Base-by-base conservation (phyloP, 2,888 invertebrate species). In the Diarsia mendica region DNA sequence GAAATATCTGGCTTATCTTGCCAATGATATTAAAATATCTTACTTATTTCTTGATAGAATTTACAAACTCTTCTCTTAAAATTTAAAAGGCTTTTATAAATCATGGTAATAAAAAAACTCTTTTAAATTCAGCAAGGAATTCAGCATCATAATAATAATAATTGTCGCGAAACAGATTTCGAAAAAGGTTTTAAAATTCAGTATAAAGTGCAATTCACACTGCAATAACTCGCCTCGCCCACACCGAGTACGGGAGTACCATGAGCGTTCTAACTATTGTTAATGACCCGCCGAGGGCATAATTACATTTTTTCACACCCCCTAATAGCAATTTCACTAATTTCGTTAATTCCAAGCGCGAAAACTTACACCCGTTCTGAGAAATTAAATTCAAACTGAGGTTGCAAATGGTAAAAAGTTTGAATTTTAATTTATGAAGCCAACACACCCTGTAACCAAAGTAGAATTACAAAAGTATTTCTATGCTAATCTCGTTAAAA, bases 241-340 rank as follows among this genome's bases (percentile, higher is more conserved):
- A 84, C 86, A 77, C 80, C 76, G 82, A 87, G 88, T 85, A 76
- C 81, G 80, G 72, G 82, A 87, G 88, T 85, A 79, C 81, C 83
- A 88, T 75, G 83, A 89, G 85, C 88, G 66, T 83, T 89, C 90
- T 94, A 94, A 95, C 95, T 95, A 94, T 95, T 93, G 95, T 95
- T 96, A 96, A 96, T 94, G 96, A 94, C 95, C 90, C 92, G 88
- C 89, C 92, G 91, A 95, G 96, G 92, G 94, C 89, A 91, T 95
- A 95, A 96, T 96, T 95, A 94, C 93, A 92, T 92, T 93, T 93
- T 95, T 95, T 95, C 92, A 91, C 93, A 92, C 93, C 89, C 93
- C 89, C 91, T 93, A 93, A 93, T 91, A 92, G 93, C 93, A 92
- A 93, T 95, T 95, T 90, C 93, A 94, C 94, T 94, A 94, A 95